Evolutionary conservation across 2,797 vertebrate species (phyloP), one percentile per base, ranked within the genome.

Genomic region (Leontocebus nigricollis): DNA sequence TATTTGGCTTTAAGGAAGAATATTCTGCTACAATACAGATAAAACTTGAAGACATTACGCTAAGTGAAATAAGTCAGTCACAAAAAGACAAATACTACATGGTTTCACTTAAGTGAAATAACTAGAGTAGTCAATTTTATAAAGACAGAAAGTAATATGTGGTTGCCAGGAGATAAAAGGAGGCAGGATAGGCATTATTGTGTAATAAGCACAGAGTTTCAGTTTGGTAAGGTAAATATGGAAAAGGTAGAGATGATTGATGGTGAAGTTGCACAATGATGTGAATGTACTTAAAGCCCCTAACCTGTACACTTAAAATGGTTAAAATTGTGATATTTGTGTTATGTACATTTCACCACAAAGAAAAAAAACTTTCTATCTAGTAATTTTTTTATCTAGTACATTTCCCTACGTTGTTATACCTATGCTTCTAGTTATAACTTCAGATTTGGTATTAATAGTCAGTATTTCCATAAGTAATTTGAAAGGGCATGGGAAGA

Each of bases 401-500:
- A 41, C 2, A 27, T 36, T 59, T 92, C 8, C 85, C 46, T 85
- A 26, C 7, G 4, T 91, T 20, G 67, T 90, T 61, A 70, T 36
- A 27, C 12, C 77, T 82, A 48, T n/a, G 57, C 27, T 59, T 36
- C 0, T 7, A 81, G 88, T 48, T 14, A 33, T 7, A 52, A 46
- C 64, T 64, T 81, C 44, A 59, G 14, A 9, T 88, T 88, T 33
- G 14, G 33, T 81, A 20, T 50, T 50, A 26, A 46, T 72, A 86
- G 64, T 96, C 10, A 59, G 5, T 44, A 72, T 82, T 64, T 93
- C 36, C 33, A 79, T 94, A 84, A 88, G 36, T n/a, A 55, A 44
- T 84, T 70, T 39, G 55, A 88, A 88, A 7, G 9, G 41, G 1
- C 39, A 4, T 76, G 12, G 67, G 41, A 26, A 86, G 20, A 5